Evolutionary conservation across 2,888 invertebrate species (phyloP).

Genomic region (Sinopyrophorus schimmeli): DNA sequence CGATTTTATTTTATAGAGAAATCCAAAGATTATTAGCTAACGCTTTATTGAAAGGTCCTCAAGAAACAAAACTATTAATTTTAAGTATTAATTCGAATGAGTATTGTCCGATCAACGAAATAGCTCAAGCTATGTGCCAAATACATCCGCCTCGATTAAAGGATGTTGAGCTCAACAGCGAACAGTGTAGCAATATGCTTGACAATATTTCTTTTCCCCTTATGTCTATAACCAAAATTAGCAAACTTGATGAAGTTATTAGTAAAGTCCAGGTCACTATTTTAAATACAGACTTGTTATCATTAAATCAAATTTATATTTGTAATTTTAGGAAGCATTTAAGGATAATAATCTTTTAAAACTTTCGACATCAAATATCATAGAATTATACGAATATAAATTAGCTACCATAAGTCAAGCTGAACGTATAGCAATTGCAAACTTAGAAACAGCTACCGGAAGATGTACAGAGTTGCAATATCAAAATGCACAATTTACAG

Average conservation of each 20-base stretch:
- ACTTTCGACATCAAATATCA: slow-evolving; percentile 67
- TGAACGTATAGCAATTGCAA: slow-evolving; percentile 57
- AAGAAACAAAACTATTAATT: slow-evolving; percentile 53
- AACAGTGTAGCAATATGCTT: slow-evolving; percentile 13
- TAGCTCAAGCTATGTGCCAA: slow-evolving; percentile 43
- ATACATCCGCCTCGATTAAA: slow-evolving; percentile 38
- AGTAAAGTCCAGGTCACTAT: slow-evolving; percentile 37
- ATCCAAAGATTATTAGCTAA: slow-evolving; percentile 59
- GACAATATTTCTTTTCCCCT: slow-evolving; percentile 40
- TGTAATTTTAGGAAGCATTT: slow-evolving; percentile 52
- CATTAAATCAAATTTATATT: too few species aligned
- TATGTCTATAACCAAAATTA: slow-evolving; percentile 46
- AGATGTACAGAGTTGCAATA: slow-evolving; percentile 59
- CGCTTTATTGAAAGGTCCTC: slow-evolving; percentile 56
- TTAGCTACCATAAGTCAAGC: slow-evolving; percentile 61
- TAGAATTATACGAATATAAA: slow-evolving; percentile 75
- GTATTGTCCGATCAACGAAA: slow-evolving; percentile 40
- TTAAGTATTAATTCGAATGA: slow-evolving; percentile 48
- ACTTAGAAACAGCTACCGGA: slow-evolving; percentile 59
- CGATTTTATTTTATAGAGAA: too few species aligned
- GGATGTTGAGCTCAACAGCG: slow-evolving; percentile 15
- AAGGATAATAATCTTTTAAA: slow-evolving; percentile 60
- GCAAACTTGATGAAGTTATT: slow-evolving; percentile 45
- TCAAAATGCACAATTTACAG: slow-evolving; percentile 55
- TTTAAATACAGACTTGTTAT: too few species aligned